phyloP scores from a whole-genome alignment of 2,113 vertebrate genomes.

The Albula goreensis region DNA sequence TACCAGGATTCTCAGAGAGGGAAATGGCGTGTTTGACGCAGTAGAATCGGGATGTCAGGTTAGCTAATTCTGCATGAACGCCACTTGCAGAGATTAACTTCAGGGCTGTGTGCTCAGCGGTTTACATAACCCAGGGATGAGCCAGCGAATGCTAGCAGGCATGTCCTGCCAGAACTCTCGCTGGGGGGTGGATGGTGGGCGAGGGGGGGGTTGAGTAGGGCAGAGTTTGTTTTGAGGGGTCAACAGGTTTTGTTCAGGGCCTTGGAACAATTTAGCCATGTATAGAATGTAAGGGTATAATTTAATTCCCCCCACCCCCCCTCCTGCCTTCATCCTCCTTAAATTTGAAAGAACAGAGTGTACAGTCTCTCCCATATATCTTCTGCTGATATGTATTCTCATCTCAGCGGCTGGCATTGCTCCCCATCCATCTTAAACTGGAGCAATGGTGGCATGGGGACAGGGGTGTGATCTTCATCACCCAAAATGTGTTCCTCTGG shows the following conservation, averaged over 20 bases:
- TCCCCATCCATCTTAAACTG: not conserved
- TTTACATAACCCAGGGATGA: conserved; percentile 4
- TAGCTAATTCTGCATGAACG: conserved; percentile 19
- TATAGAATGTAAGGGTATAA: conserved; percentile 54
- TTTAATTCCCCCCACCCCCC: conserved; percentile 49
- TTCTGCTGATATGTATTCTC: conserved; percentile 35
- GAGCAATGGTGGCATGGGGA: not conserved
- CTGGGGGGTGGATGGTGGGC: not conserved
- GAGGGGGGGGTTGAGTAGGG: not conserved
- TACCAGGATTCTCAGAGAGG: not conserved
- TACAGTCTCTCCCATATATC: conserved; percentile 54
- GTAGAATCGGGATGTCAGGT: conserved; percentile 21
- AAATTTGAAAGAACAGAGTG: conserved; percentile 61
- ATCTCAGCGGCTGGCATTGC: not conserved
- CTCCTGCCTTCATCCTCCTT: conserved; percentile 30
- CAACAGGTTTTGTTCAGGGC: conserved; percentile 41
- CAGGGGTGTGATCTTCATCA: conserved; percentile 12
- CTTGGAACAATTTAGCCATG: conserved; percentile 60
- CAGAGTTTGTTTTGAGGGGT: conserved; percentile 4
- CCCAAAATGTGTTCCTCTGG: no score
- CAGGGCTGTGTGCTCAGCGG: conserved; percentile 6
- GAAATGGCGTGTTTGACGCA: conserved; percentile 12
- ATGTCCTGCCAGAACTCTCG: not conserved
- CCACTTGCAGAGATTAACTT: conserved; percentile 19
- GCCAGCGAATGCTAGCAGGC: not conserved